phyloP scores from a whole-genome alignment of 2,888 invertebrate genomes.

The Papilio demoleus region DNA sequence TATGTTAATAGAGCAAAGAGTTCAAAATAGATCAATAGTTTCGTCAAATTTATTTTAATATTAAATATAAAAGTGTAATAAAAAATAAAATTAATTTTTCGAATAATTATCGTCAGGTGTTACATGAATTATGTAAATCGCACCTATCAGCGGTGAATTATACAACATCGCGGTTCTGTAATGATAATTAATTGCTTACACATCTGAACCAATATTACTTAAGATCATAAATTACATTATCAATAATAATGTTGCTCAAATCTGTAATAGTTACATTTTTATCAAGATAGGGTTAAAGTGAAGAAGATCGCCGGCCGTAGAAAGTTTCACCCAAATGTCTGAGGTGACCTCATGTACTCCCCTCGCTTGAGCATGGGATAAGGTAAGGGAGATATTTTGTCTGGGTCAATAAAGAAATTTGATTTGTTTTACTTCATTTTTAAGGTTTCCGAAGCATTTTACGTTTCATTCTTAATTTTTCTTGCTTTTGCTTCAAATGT shows the following conservation, averaged over 20 bases:
- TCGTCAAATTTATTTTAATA: not conserved
- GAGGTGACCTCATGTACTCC: no score
- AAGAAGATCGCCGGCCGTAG: no score
- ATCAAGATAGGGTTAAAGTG: no score
- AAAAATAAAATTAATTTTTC: not conserved
- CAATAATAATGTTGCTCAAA: not conserved
- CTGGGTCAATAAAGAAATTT: no score
- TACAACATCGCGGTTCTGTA: constrained; percentile 18
- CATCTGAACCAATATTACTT: not conserved
- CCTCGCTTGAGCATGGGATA: no score
- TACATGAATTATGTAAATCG: constrained; percentile 23
- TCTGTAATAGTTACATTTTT: no score
- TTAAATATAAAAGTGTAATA: not conserved
- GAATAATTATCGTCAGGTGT: constrained; percentile 7
- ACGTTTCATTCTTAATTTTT: not conserved
- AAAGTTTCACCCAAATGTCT: no score
- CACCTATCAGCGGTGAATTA: constrained; percentile 9
- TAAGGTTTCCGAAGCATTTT: no score
- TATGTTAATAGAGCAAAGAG: no score
- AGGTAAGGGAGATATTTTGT: no score
- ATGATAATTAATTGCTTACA: constrained; percentile 12
- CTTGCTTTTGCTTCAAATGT: not conserved
- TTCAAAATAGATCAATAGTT: not conserved
- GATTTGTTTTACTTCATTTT: no score
- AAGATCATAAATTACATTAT: not conserved